These are phyloP conservation scores for Ptychoptera albimana DNA, from an alignment of 2,888 invertebrate species.

Conservation along the genomic window DNA sequence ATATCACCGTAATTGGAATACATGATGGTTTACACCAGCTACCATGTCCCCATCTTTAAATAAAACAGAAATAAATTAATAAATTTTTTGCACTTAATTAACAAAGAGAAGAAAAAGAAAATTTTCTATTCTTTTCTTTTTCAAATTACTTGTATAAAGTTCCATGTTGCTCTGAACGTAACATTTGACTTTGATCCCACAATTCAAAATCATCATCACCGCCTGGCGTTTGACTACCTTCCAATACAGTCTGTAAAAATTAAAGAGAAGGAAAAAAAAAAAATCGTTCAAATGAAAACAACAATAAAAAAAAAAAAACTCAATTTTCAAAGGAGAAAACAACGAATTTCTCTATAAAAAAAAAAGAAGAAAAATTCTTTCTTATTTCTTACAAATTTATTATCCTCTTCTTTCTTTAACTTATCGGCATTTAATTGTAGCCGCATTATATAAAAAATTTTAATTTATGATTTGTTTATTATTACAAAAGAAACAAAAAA, in stretches of 20 bases:
- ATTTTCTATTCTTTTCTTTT: neutral
- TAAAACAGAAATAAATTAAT: slow-evolving; percentile 9
- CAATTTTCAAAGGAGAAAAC: neutral
- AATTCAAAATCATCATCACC: slow-evolving; percentile 57
- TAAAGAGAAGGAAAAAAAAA: slow-evolving; percentile 10
- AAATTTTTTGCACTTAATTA: neutral
- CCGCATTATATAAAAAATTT: too few species aligned
- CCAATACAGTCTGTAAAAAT: slow-evolving; percentile 46
- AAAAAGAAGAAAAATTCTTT: too few species aligned
- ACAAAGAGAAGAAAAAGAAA: slow-evolving; percentile 3
- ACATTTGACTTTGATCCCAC: slow-evolving; percentile 45
- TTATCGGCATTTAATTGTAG: too few species aligned
- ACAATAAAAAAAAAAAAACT: neutral
- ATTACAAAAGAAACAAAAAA: too few species aligned
- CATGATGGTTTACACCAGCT: slow-evolving; percentile 72
- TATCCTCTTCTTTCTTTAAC: neutral
- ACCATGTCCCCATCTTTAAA: slow-evolving; percentile 39
- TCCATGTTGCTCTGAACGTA: slow-evolving; percentile 13
- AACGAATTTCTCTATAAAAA: neutral
- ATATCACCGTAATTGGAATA: slow-evolving; percentile 65
- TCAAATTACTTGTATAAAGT: slow-evolving; percentile 10
- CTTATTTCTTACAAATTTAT: neutral
- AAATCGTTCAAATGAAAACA: neutral
- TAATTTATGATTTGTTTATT: too few species aligned
- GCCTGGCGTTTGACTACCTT: slow-evolving; percentile 43